Evolutionary conservation across 2,113 vertebrate species (phyloP).

Genomic region (Rhynchomys soricoides): DNA sequence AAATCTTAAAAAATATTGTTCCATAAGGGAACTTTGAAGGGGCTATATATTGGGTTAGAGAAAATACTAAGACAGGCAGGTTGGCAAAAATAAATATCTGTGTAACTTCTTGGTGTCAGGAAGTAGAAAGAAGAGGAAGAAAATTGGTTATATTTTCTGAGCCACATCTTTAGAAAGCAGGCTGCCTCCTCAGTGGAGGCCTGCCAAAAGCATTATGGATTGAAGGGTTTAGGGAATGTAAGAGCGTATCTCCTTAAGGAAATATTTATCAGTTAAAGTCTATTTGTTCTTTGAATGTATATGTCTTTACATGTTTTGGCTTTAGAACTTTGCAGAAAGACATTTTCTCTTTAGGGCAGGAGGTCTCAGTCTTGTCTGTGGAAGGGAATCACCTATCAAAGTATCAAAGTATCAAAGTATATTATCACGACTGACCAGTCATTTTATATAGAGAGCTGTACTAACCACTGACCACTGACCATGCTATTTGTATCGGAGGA

Average conservation of each 20-base stretch:
- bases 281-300: neutral
- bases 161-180: neutral
- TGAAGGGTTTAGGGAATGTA: neutral
- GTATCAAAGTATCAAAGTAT: neutral
- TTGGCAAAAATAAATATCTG: neutral
- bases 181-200: fast-evolving
- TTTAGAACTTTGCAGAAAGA: neutral
- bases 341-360: neutral
- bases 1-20: neutral
- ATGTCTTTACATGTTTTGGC: neutral
- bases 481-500: neutral
- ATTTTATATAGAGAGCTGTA: neutral
- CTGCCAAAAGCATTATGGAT: neutral
- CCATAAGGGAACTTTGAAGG: neutral
- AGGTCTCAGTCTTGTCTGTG: neutral
- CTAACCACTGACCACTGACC: neutral
- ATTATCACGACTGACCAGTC: neutral
- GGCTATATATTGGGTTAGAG: neutral
- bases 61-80: neutral
- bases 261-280: neutral
- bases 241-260: neutral
- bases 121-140: neutral
- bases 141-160: neutral
- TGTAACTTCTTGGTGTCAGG: neutral
- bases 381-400: too few relatives aligned